A percentile compares a stretch with the other conserved stretches of the same genome.
phyloP scores from a whole-genome alignment of 2,797 vertebrate species.

The Hippocampus kuda region DNA sequence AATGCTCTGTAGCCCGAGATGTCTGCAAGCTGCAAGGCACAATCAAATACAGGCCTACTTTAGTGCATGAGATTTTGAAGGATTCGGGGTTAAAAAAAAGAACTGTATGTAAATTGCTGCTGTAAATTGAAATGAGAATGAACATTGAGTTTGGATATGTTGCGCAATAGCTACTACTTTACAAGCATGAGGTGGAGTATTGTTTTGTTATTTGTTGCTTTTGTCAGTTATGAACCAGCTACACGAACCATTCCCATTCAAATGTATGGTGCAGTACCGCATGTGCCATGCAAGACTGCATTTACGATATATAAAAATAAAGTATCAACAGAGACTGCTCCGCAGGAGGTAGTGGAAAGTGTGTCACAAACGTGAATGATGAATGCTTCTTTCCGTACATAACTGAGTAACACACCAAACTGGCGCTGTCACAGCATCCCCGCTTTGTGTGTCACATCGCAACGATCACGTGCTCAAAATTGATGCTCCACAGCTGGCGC shows the following conservation, averaged over 20 bases:
- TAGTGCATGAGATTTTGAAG: background rate
- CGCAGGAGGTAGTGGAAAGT: background rate
- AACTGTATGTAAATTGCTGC: background rate
- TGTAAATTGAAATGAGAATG: background rate
- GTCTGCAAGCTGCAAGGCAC: constrained; percentile 19
- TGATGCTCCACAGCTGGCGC: constrained; percentile 23
- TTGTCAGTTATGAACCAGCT: background rate
- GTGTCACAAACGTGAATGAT: no score
- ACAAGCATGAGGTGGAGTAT: background rate
- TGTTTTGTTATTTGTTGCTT: background rate
- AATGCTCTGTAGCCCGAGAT: constrained; percentile 29
- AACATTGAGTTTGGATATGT: background rate
- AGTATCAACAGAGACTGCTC: background rate
- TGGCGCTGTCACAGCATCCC: background rate
- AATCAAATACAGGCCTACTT: background rate
- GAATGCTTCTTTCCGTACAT: background rate
- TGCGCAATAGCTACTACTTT: background rate
- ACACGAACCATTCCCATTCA: background rate
- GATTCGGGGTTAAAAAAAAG: background rate
- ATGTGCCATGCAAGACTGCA: no score
- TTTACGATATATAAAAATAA: no score
- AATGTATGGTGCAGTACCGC: no score
- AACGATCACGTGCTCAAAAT: constrained; percentile 27
- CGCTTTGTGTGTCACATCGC: constrained; percentile 22
- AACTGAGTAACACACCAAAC: background rate